A percentile compares a stretch with the other conserved stretches of the same genome.
phyloP scores from a whole-genome alignment of 2,797 vertebrate genomes.

The Hoplostethus mediterraneus region DNA sequence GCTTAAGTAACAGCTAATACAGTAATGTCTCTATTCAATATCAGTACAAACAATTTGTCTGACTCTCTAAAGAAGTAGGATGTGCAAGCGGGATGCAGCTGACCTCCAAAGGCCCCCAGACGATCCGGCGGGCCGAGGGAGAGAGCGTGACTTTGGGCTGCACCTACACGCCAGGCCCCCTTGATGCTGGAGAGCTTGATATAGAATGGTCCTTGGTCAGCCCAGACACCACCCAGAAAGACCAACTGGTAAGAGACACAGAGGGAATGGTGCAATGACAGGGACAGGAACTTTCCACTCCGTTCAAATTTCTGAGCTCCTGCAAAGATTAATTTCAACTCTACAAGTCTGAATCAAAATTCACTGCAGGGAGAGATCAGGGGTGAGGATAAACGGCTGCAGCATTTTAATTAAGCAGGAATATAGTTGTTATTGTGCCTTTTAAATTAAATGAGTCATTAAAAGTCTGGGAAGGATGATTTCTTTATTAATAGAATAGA shows the following conservation, averaged over 20 bases:
- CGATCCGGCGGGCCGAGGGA: constrained; percentile 86
- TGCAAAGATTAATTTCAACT: constrained; percentile 2
- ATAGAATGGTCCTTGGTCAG: constrained; percentile 92
- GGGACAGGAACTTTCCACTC: background rate
- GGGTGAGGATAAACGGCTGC: constrained; percentile 8
- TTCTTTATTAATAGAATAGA: background rate
- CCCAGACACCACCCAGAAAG: constrained; percentile 86
- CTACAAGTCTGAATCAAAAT: constrained; percentile 5
- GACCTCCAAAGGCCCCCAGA: constrained; percentile 83
- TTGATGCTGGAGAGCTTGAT: constrained; percentile 88
- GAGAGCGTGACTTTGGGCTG: constrained; percentile 86
- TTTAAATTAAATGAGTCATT: constrained; percentile 47
- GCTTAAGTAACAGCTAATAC: background rate
- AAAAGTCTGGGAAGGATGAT: constrained; percentile 15
- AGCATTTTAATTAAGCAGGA: constrained; percentile 36
- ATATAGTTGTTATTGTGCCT: constrained; percentile 44
- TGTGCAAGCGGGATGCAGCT: constrained; percentile 81
- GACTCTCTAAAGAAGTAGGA: constrained; percentile 49
- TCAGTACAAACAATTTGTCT: background rate
- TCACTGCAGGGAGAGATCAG: background rate
- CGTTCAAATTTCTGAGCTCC: background rate
- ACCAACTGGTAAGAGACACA: constrained; percentile 86
- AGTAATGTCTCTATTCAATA: background rate
- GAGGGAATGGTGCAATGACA: background rate
- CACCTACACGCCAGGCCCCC: constrained; percentile 80